A percentile compares a stretch with the other conserved stretches of the same genome.
These are phyloP conservation scores for Helicoverpa zea DNA, from an alignment of 1,140 invertebrate genomes.

Conservation along the genomic window DNA sequence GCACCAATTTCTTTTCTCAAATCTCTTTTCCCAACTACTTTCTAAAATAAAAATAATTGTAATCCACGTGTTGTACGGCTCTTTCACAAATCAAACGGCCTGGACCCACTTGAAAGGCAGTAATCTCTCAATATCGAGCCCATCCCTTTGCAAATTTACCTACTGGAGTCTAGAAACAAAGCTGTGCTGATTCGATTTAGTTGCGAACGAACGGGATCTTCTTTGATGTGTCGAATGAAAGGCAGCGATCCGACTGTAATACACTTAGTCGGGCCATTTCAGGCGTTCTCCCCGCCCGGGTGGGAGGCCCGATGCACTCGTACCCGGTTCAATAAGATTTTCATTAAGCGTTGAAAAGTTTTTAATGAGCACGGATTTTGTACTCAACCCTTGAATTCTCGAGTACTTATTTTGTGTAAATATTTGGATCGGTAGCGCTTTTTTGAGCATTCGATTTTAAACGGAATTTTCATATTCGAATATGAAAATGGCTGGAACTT, in stretches of 20 bases:
- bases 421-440: constrained; percentile 33
- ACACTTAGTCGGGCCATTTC: constrained; percentile 83
- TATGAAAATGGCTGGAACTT: not conserved
- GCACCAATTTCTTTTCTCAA: no score
- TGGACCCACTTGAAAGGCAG: constrained; percentile 56
- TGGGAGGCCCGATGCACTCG: constrained; percentile 68
- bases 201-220: constrained; percentile 77
- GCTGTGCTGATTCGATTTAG: constrained; percentile 82
- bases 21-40: constrained; percentile 7
- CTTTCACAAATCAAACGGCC: constrained; percentile 32
- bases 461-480: not conserved
- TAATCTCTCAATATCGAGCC: constrained; percentile 55
- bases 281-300: constrained; percentile 56
- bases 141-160: constrained; percentile 67
- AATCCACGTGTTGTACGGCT: not conserved
- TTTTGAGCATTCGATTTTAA: not conserved
- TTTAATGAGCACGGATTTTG: constrained; percentile 79
- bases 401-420: constrained; percentile 39
- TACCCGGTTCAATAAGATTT: constrained; percentile 81
- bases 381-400: constrained; percentile 57
- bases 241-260: constrained; percentile 84
- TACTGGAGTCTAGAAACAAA: constrained; percentile 79
- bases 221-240: constrained; percentile 86
- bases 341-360: constrained; percentile 84
- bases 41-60: not conserved